Conservation (phyloP, 2,113 vertebrate species). For the Corythornis madagascariensis region DNA sequence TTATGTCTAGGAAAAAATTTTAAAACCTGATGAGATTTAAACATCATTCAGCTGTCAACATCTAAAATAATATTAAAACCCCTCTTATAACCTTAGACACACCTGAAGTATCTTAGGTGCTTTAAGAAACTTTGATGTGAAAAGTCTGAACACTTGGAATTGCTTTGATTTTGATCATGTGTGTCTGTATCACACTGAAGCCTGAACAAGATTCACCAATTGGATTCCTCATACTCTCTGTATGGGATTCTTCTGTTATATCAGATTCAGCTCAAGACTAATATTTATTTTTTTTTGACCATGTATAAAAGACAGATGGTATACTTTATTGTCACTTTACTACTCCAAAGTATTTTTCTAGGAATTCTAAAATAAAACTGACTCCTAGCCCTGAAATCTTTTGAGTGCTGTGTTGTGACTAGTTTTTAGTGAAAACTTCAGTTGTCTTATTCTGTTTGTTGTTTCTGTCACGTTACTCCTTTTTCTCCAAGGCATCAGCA, state of each 20-base stretch:
- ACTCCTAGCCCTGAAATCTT: not conserved
- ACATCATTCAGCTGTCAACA: not conserved
- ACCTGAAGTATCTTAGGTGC: not conserved
- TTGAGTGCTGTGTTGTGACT: not conserved
- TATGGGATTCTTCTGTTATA: not conserved
- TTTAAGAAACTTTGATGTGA: not conserved
- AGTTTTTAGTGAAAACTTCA: not conserved
- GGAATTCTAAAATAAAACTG: not conserved
- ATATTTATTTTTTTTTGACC: not conserved
- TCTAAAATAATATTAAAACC: not conserved
- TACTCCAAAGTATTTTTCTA: not conserved
- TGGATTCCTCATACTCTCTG: not conserved
- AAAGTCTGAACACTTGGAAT: not conserved
- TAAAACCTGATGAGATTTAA: not conserved
- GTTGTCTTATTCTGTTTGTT: not conserved
- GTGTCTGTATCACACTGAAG: not conserved
- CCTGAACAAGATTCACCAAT: not conserved
- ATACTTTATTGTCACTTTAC: not conserved
- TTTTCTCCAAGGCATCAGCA: slow-evolving; percentile 79
- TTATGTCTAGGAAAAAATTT: not conserved
- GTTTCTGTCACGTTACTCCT: not conserved
- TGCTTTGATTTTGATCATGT: not conserved
- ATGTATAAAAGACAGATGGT: not conserved
- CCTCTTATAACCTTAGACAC: not conserved
- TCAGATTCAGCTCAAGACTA: not conserved